Evolutionary conservation across 2,113 vertebrate species (phyloP).

Genomic region (Mustela nigripes): DNA sequence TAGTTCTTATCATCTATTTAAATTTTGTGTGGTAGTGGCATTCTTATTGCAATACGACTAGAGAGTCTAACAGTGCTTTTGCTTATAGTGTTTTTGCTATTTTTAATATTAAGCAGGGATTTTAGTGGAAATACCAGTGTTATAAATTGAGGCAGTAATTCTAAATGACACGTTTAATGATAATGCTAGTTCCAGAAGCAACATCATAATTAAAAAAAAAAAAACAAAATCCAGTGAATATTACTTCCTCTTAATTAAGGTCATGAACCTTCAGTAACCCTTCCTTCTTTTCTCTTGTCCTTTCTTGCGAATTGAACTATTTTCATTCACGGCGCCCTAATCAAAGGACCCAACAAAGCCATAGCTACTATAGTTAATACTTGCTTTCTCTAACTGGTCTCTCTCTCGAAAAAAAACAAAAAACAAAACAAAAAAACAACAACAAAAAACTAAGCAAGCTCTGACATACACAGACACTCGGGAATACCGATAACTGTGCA

Average conservation of each 20-base stretch:
- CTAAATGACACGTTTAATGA: conserved; percentile 46
- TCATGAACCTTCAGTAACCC: not conserved
- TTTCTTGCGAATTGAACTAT: not conserved
- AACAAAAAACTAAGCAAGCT: not conserved
- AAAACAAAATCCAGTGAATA: conserved; percentile 21
- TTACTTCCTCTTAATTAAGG: conserved; percentile 25
- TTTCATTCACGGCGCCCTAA: not conserved
- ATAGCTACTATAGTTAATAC: not conserved
- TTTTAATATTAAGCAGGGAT: conserved; percentile 69
- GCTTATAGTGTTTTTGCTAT: conserved; percentile 77
- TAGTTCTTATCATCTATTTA: conserved; percentile 43
- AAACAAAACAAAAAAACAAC: too few relatives aligned
- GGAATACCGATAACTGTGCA: accelerated
- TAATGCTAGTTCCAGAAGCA: conserved; percentile 36
- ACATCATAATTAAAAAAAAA: not conserved
- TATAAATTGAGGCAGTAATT: conserved; percentile 59
- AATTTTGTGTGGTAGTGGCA: conserved; percentile 67
- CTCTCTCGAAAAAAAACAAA: not conserved
- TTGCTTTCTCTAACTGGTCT: not conserved
- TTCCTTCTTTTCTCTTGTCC: not conserved
- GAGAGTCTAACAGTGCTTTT: conserved; percentile 81
- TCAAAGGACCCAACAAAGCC: not conserved
- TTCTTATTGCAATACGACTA: conserved; percentile 63
- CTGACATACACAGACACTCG: not conserved
- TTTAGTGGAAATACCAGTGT: conserved; percentile 43